These are phyloP conservation scores for Chironomus tepperi DNA, from an alignment of 1,140 invertebrate species.

Conservation along the genomic window DNA sequence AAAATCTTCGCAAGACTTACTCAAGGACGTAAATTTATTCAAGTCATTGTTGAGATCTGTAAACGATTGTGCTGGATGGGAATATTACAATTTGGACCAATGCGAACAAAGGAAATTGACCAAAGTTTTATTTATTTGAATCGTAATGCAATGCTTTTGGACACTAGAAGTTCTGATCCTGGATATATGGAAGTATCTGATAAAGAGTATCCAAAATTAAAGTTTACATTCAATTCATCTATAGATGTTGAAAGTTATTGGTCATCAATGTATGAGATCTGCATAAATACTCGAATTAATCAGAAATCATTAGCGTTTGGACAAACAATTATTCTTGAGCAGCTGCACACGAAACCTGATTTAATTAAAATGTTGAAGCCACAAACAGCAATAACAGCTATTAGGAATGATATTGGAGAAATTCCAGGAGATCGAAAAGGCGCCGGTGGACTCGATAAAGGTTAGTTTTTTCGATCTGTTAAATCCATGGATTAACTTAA, in stretches of 20 bases:
- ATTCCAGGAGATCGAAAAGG: constrained; percentile 64
- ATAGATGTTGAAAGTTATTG: constrained; percentile 60
- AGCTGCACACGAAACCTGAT: constrained; percentile 43
- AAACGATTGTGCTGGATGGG: constrained; percentile 55
- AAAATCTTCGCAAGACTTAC: constrained; percentile 45
- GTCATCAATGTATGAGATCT: constrained; percentile 59
- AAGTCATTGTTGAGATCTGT: constrained; percentile 49
- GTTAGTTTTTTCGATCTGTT: constrained; percentile 26
- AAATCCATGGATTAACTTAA: too few species aligned
- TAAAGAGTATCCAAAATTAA: constrained; percentile 45
- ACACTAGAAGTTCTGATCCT: constrained; percentile 54
- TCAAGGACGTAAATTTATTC: constrained; percentile 55
- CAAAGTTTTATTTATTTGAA: constrained; percentile 64
- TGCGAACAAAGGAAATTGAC: constrained; percentile 56
- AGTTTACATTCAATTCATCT: constrained; percentile 48
- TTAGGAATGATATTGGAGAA: constrained; percentile 38
- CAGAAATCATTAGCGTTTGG: constrained; percentile 37
- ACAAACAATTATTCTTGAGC: constrained; percentile 45
- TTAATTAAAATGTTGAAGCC: constrained; percentile 41
- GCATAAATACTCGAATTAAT: constrained; percentile 50
- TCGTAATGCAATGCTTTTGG: constrained; percentile 48
- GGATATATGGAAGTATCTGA: constrained; percentile 55
- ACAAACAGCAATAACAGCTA: constrained; percentile 33
- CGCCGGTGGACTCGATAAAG: constrained; percentile 62
- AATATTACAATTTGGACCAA: constrained; percentile 58